Conservation (phyloP, 2,113 vertebrate species). For the Hypocryptadius cinnamomeus region DNA sequence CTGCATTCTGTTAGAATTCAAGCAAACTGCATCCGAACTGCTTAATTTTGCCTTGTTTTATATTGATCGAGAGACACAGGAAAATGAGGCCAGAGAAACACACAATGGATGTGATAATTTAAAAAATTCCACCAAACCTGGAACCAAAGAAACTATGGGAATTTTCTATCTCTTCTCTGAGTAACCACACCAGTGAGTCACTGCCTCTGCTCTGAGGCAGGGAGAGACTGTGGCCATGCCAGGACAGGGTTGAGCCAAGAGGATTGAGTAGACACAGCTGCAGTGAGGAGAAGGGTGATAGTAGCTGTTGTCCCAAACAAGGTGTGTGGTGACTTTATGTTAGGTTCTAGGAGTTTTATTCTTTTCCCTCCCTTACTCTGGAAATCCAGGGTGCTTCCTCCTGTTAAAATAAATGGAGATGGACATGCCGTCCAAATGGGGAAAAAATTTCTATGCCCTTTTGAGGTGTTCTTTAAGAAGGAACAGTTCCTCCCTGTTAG, state of each 20-base stretch:
- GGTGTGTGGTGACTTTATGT: background rate
- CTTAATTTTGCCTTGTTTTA: background rate
- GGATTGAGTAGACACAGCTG: background rate
- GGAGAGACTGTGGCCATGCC: background rate
- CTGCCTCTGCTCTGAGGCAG: background rate
- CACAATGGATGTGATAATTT: background rate
- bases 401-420: background rate
- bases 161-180: background rate
- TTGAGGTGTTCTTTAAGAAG: background rate
- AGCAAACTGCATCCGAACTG: background rate
- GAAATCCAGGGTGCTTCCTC: background rate
- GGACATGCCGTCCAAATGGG: background rate
- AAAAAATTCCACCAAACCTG: background rate
- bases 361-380: background rate
- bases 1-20: background rate
- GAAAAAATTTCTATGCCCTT: background rate
- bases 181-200: background rate
- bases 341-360: background rate
- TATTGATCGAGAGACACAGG: background rate
- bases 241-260: background rate
- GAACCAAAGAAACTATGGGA: background rate
- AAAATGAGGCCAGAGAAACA: background rate
- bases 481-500: conserved; percentile 20
- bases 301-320: background rate
- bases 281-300: background rate